Evolutionary conservation across 2,113 vertebrate species (phyloP), one percentile per base, ranked within the genome.

Genomic region (Poeciliopsis turrubarensis): DNA sequence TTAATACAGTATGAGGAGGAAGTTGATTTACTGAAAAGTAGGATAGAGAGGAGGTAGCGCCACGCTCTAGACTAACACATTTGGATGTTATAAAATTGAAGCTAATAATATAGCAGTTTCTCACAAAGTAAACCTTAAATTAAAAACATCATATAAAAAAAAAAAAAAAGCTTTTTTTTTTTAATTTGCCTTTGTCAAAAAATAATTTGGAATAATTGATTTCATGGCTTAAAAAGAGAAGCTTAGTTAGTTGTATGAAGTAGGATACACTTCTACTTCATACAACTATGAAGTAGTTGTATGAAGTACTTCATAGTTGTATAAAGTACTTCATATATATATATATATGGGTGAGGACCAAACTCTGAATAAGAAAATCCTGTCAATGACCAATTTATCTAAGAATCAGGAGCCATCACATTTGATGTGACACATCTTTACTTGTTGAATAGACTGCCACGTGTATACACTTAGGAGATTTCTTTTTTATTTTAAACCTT

Each of bases 401-500:
- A 25, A 10, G 19, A 57, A 57, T 57, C 19, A 57, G 17, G 13
- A n/a, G 25, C 51, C 51, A 57, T n/a, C 19, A 25, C 19, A 57
- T 57, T n/a, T 57, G 8, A 11, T n/a, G 5, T n/a, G 51, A 25
- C 51, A 57, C 2, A 3, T 57, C 51, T 71, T 25, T 14, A 13
- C 39, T 57, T 76, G 25, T 67, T 19, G 60, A 77, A 61, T 65
- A 44, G 9, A 73, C 65, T 44, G 34, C 26, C 60, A 30, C 0
- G 8, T 27, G 54, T 57, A n/a, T 57, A n/a, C 51, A 57, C 51
- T 57, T 57, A 57, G 51, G 51, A n/a, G 1, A 57, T 57, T 25
- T 57, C 25, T 25, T 57, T 30, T 10, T 30, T 47, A 3, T 30
- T 76, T 77, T 74, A 19, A 51, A 70, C 77, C 44, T 75, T 67